phyloP scores from a whole-genome alignment of 2,888 invertebrate genomes.

The Lycocerus yunnanus region DNA sequence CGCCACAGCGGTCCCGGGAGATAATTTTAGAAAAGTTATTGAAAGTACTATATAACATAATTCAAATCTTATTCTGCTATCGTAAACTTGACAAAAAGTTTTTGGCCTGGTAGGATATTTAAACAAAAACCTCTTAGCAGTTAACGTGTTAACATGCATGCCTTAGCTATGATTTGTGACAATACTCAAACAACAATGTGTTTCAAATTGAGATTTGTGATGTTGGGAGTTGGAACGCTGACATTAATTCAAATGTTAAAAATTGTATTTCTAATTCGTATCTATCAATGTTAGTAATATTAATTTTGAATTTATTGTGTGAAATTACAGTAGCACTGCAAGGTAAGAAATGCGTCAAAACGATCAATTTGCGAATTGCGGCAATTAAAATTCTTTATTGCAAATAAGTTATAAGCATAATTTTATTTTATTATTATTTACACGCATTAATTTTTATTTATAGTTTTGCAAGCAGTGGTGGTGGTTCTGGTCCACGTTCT shows the following conservation, averaged over 20 bases:
- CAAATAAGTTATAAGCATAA: background rate
- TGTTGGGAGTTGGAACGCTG: background rate
- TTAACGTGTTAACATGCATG: too few species aligned
- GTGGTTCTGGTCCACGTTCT: conserved; percentile 53
- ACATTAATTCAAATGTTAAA: background rate
- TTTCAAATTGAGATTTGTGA: background rate
- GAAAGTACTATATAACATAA: too few species aligned
- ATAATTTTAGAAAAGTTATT: too few species aligned
- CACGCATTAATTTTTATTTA: conserved; percentile 40
- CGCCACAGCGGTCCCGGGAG: too few species aligned
- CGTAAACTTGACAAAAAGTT: too few species aligned
- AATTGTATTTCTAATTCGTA: background rate
- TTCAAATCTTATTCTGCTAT: too few species aligned
- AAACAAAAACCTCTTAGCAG: too few species aligned
- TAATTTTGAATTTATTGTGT: too few species aligned
- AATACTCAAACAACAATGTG: too few species aligned
- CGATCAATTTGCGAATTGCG: background rate
- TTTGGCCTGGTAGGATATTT: too few species aligned
- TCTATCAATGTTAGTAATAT: background rate
- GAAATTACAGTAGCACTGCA: background rate
- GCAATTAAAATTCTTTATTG: background rate
- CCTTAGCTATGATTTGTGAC: too few species aligned
- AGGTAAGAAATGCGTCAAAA: background rate
- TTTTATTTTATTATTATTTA: conserved; percentile 13
- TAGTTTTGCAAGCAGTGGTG: conserved; percentile 53